Evolutionary conservation across 1,140 invertebrate species (phyloP), one percentile per base, ranked within the genome.

Genomic region (Branchinecta lynchi): DNA sequence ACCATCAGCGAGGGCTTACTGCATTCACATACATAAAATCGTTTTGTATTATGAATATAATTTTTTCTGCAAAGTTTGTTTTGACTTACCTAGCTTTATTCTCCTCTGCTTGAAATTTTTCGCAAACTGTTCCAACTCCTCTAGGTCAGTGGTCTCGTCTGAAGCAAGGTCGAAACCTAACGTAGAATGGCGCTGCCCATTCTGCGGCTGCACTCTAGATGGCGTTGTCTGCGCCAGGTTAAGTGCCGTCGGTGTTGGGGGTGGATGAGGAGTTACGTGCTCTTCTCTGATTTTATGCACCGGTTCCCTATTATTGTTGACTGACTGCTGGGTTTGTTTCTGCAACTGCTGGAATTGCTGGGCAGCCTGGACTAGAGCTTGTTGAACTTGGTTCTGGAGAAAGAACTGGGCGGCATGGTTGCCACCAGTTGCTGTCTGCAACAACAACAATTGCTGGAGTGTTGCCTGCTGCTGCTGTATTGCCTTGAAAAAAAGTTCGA

Each of bases 61-160:
- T 1, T 32, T 32, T 32, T 32, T 32, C 32, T 32, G 5, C 32
- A 32, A 32, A 32, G 32, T 32, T 32, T 32, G 1, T 32, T 60
- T 60, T 60, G 43, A 75, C 77, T 75, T 76, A 87, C 86, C 92
- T 73, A 96, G 82, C 80, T 97, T 97, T 73, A 97, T 97, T 74
- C 94, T 82, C 66, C 93, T 82, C 80, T 96, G 93, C 77, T 97
- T 97, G 78, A 97, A 97, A 8, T 91, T 93, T 78, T 96, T 96
- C 44, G 94, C 93, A 77, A 97, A 97, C 75, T 96, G 92, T 78
- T 96, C 93, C 44, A 97, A 81, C 77, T 97, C 94, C 78, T 96
- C 93, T 43, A 97, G 83, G 78, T 96, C 93, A 9, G 92, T 93
- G 12, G 92, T 92, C 78, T 96, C 93, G 76, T 96, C 92, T 0